phyloP scores from a whole-genome alignment of 2,113 vertebrate species.

The Emydura subglobosa region DNA sequence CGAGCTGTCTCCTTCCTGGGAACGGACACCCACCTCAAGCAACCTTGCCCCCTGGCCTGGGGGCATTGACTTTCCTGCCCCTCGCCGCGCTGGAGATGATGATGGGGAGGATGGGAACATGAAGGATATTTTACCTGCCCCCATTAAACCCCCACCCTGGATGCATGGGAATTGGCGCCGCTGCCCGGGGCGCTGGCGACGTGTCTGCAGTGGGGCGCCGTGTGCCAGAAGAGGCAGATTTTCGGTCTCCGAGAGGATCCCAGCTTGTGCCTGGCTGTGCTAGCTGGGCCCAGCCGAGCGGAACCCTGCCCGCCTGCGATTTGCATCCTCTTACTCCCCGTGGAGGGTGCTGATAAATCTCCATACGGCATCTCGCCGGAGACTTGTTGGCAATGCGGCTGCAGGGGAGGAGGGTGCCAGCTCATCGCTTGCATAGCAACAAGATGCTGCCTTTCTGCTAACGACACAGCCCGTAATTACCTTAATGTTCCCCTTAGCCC shows the following conservation, averaged over 20 bases:
- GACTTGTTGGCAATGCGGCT: neutral
- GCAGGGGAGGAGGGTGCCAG: neutral
- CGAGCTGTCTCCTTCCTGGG: neutral
- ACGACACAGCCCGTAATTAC: conserved; percentile 54
- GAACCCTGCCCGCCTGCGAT: neutral
- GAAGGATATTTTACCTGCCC: neutral
- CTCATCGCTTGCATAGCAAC: conserved; percentile 43
- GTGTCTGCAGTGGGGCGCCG: neutral
- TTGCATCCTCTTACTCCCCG: neutral
- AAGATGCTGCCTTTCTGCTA: neutral
- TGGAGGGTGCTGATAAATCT: neutral
- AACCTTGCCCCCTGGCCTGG: neutral
- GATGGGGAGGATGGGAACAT: neutral
- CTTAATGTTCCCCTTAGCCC: conserved; percentile 2
- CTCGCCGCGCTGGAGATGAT: neutral
- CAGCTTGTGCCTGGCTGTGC: neutral
- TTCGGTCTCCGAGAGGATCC: neutral
- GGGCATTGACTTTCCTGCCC: neutral
- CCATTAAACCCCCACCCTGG: neutral
- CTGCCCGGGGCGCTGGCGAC: neutral
- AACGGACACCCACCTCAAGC: no score
- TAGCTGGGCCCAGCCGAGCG: neutral
- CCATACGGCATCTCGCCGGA: neutral
- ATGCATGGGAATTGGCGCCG: no score
- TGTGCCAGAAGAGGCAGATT: neutral